Evolutionary conservation across 2,888 invertebrate species (phyloP).

Genomic region (Trichacis sp.): DNA sequence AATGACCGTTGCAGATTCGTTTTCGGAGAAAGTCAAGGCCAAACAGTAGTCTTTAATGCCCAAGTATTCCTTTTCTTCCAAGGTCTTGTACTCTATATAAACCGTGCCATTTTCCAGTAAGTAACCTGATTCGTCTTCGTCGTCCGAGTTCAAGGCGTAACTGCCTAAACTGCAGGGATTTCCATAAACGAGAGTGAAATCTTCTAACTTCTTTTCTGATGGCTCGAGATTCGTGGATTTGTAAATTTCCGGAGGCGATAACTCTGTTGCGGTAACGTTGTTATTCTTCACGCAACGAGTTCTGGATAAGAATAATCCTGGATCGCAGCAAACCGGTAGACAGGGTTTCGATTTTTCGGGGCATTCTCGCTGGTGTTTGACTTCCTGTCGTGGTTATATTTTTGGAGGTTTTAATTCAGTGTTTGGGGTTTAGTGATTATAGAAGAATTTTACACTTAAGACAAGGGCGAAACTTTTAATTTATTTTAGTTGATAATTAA

Average conservation of each 20-base stretch:
- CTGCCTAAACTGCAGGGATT: conserved; percentile 46
- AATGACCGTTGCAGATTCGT: conserved; percentile 23
- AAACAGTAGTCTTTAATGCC: conserved; percentile 47
- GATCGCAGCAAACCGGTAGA: conserved; percentile 50
- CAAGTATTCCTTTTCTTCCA: conserved; percentile 7
- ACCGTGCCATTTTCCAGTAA: conserved; percentile 51
- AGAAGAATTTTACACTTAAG: too few relatives aligned
- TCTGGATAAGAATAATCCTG: conserved; percentile 40
- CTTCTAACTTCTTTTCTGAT: conserved; percentile 28
- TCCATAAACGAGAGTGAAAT: conserved; percentile 38
- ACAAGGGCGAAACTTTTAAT: too few relatives aligned
- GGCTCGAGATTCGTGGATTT: conserved; percentile 17
- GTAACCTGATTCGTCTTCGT: conserved; percentile 46
- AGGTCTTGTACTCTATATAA: conserved; percentile 25
- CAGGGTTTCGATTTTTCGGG: background rate
- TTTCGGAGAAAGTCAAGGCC: conserved; percentile 31
- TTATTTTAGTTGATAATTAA: too few relatives aligned
- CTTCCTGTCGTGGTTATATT: background rate
- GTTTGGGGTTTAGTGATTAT: background rate
- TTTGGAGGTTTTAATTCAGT: background rate
- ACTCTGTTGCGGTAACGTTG: conserved; percentile 10
- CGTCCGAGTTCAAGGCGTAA: conserved; percentile 38
- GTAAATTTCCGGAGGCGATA: conserved; percentile 38
- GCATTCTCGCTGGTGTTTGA: background rate
- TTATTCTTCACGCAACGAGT: conserved; percentile 27